Evolutionary conservation across 2,888 invertebrate genomes (phyloP), one percentile per base, ranked within the genome.

Genomic region (Bursaphelenchus okinawaensis): DNA sequence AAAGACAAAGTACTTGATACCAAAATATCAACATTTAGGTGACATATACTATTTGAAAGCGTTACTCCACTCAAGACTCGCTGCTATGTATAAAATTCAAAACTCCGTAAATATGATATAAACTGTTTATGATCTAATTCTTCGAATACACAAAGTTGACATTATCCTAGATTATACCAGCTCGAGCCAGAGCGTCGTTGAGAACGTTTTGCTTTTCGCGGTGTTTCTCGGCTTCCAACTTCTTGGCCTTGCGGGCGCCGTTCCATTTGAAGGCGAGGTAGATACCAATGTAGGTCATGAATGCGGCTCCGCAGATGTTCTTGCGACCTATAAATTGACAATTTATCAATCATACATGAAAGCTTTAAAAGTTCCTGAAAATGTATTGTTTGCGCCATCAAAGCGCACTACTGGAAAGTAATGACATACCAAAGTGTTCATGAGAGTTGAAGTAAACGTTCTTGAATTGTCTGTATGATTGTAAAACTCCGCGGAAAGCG

Each of bases 291-390:
- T 78, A 78, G 62, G 76, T 77, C 66, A 68, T 70, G 27, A 78
- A 71, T 57, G 74, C 77, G 63, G 78, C 76, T 58, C 78, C 75
- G 68, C 74, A 75, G 72, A 78, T 78, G 69, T 78, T 78, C 62
- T 75, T 75, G 62, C 78, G 60, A 52, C 68, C 68, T 68, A 16
- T 16, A 62, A 62, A n/a, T n/a, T n/a, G n/a, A n/a, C n/a, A n/a
- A n/a, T n/a, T n/a, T n/a, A n/a, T n/a, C n/a, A n/a, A n/a, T n/a
- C n/a, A 20, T 1, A 60, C 4, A 26, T 23, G 9, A 7, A 16
- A 54, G 12, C 23, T n/a, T 4, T 68, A 22, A 67, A 64, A 64
- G 19, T 54, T 16, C 16, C 12, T 19, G 55, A 54, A 16, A 40
- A 12, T 9, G 12, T 40, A 40, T n/a, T 40, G 9, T 16, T 40